Conservation (phyloP, 2,113 vertebrate genomes). For the Chlorodrepanis virens region DNA sequence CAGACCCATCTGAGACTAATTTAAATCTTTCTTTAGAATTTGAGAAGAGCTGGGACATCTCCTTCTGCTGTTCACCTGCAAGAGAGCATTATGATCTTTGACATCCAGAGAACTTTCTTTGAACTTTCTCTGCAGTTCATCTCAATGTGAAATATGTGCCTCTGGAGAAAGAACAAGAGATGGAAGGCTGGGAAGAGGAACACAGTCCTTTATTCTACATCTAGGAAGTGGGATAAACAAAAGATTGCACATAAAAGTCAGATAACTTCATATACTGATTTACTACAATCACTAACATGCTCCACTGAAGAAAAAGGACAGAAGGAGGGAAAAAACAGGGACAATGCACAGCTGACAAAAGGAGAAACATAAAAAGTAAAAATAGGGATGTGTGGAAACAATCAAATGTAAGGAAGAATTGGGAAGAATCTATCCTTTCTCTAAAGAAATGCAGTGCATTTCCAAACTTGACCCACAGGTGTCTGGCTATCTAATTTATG, state of each 20-base stretch:
- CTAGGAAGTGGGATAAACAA: background rate
- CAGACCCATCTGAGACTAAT: background rate
- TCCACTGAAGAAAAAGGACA: background rate
- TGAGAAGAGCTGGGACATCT: background rate
- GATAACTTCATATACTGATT: background rate
- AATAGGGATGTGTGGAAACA: background rate
- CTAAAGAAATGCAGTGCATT: background rate
- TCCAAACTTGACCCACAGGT: conserved; percentile 57
- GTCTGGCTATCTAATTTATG: conserved; percentile 63
- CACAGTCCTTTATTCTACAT: background rate
- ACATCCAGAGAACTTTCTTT: background rate
- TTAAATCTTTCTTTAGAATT: background rate
- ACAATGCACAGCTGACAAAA: background rate
- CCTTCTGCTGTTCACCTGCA: background rate
- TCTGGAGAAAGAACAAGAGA: background rate
- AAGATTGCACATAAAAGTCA: background rate
- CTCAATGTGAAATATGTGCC: background rate
- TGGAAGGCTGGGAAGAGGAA: background rate
- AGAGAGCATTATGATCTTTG: background rate
- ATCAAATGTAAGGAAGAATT: background rate
- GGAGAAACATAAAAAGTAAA: background rate
- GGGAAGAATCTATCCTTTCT: background rate
- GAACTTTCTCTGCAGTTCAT: background rate
- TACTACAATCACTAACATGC: background rate
- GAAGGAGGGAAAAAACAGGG: background rate